Evolutionary conservation across 2,888 invertebrate species (phyloP), one percentile per base, ranked within the genome.

Genomic region (Mermis nigrescens): DNA sequence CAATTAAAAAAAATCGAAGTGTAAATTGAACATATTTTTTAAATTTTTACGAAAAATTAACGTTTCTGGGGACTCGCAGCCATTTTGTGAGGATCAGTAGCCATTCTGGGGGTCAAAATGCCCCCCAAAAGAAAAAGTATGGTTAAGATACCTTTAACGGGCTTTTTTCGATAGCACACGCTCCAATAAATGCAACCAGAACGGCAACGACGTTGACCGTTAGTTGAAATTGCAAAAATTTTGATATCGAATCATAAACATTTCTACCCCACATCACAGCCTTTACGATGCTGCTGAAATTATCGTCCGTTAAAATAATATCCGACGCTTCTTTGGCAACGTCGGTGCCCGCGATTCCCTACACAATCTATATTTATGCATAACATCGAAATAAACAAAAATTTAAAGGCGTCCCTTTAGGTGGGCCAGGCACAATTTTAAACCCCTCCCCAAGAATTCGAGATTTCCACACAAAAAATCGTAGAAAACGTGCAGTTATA

Each of bases 191-290:
- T 55, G 78, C 77, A 4, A 76, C 76, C 29, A 75, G 70, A 26
- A 78, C 77, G 54, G 78, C 78, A 1, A 79, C 78, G 31, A 76
- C 73, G 64, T 78, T 78, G 63, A 78, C 78, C 27, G 78, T 78
- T 60, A 78, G 66, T 66, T 77, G 77, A 67, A 78, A 78, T 69
- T 78, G 78, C 32, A 78, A 68, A 68, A 79, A 78, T 66, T 78
- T 79, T 60, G 77, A 74, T 62, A 79, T 79, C 64, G 75, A 76
- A 69, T 78, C 78, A 66, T 78, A 78, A 27, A 78, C 77, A 65
- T 78, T 78, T 27, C 78, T 65, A 3, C 78, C 78, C 78, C 78
- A 78, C 77, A 78, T 78, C 19, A 78, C 77, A 51, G 78, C 78
- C 65, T 77, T 77, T 32, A 78, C 78, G 52, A 78, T 78, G 62